These are phyloP conservation scores for Mamestra configurata DNA, from an alignment of 1,140 invertebrate species.

Conservation along the genomic window DNA sequence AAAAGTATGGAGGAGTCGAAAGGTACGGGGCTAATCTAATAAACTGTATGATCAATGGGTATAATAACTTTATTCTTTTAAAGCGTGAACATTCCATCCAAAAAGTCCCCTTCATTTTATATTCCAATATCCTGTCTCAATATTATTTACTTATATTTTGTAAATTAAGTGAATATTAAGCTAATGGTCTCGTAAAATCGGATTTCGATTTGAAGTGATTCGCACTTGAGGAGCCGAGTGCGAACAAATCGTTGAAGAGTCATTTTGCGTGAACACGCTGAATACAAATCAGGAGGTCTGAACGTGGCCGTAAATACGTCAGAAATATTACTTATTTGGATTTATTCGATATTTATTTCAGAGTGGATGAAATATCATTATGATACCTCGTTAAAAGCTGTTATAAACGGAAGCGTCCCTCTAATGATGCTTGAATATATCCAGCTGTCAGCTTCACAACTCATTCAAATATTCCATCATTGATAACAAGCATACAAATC, in stretches of 20 bases:
- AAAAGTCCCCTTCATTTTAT: background rate
- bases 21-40: constrained; percentile 6
- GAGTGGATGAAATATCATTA: background rate
- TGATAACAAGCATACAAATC: constrained; percentile 37
- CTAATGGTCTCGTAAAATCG: constrained; percentile 26
- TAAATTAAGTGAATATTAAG: constrained; percentile 16
- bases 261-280: constrained; percentile 26
- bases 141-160: background rate
- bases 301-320: constrained; percentile 10
- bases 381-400: background rate
- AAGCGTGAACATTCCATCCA: background rate
- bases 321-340: constrained; percentile 16
- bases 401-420: background rate
- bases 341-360: constrained; percentile 14
- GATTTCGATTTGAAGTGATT: constrained; percentile 37
- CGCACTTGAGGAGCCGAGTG: constrained; percentile 32
- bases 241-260: constrained; percentile 43
- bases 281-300: constrained; percentile 44
- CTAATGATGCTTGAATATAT: background rate
- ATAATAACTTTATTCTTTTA: constrained; percentile 12
- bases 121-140: background rate
- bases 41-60: constrained; percentile 33
- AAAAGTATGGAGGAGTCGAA: constrained; percentile 2
- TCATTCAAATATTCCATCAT: constrained; percentile 1
- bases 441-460: constrained; percentile 10